Evolutionary conservation across 2,797 vertebrate genomes (phyloP), one percentile per base, ranked within the genome.

Genomic region (Syndactyla subalaris): DNA sequence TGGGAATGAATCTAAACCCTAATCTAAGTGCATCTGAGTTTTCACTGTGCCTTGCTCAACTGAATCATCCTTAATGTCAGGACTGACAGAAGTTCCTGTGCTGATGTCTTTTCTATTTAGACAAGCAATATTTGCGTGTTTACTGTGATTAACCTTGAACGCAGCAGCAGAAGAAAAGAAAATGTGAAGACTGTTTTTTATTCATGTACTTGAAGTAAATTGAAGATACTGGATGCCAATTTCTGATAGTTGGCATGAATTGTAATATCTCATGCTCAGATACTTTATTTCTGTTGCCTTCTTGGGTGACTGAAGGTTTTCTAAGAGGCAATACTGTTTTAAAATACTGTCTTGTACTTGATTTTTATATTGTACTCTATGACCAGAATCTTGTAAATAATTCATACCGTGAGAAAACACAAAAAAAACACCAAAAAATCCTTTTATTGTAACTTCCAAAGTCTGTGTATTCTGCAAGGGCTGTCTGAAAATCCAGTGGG

Each of bases 361-460:
- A 22, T 62, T 82, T 83, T 93, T 85, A 9, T 81, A 3, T 58
- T 52, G 24, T 45, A 24, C 18, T 46, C 16, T 78, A 0, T 63
- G 52, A 52, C 34, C 23, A 66, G 29, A 65, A 24, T 83, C 67
- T 48, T 71, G 23, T 66, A 55, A 66, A 19, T 27, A 34, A 57
- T 55, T 62, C 18, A 12, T 72, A 17, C 21, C 6, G 15, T 63
- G n/a, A 61, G 41, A 52, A 88, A 89, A 52, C 7, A 36, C 29
- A 54, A 54, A 54, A 54, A 19, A 19, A 30, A 7, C 10, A 51
- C 36, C 36, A 52, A 30, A 52, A 52, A 30, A 30, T 18, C 51
- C 26, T 94, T 96, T 82, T 52, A 41, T 90, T 85, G 4, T 85
- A 79, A 55, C 19, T 88, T 91, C 70, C 62, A 32, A 85, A 79